phyloP scores from a whole-genome alignment of 2,797 vertebrate species.

The Luscinia luscinia region DNA sequence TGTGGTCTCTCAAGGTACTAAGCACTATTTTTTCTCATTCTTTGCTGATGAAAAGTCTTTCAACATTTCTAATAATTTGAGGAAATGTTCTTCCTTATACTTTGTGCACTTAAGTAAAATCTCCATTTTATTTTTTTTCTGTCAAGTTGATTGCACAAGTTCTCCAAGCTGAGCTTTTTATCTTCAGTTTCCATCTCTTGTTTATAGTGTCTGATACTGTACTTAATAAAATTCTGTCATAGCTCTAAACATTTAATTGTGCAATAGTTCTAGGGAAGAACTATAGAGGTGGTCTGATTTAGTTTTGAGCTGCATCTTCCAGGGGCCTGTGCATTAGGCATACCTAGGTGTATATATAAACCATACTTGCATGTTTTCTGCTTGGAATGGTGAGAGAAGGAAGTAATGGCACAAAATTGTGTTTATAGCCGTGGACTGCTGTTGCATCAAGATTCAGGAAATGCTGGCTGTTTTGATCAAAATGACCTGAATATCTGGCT shows the following conservation, averaged over 20 bases:
- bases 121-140: background rate
- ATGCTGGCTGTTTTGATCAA: background rate
- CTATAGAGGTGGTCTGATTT: background rate
- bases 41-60: slow-evolving; percentile 43
- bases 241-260: background rate
- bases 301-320: background rate
- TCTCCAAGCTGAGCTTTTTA: background rate
- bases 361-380: background rate
- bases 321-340: background rate
- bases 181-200: slow-evolving; percentile 25
- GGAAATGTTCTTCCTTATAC: slow-evolving; percentile 39
- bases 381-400: background rate
- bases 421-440: background rate
- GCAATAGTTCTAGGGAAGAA: background rate
- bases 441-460: background rate
- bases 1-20: slow-evolving; percentile 23
- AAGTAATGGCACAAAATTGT: background rate
- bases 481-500: background rate
- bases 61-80: slow-evolving; percentile 23
- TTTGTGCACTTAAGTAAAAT: background rate
- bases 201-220: slow-evolving; percentile 5
- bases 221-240: background rate
- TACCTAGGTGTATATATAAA: background rate
- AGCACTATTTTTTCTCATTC: background rate
- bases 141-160: background rate